Base-by-base conservation (phyloP, 2,888 invertebrate species). In the Hydroisotoma schaefferi region DNA sequence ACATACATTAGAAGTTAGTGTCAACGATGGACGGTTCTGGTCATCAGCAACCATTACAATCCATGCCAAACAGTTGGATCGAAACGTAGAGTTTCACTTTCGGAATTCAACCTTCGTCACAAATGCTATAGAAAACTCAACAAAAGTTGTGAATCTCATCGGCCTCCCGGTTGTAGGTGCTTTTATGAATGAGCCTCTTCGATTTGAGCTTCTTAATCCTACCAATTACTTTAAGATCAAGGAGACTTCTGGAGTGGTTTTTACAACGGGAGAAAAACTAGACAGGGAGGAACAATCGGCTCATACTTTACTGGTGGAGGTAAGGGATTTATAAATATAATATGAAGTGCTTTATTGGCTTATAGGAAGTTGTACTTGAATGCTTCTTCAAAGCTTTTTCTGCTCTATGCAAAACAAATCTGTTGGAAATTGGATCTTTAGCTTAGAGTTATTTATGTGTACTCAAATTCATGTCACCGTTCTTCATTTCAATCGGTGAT, bases 91-190 rank as follows among this genome's bases (percentile, higher is more conserved):
- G 0, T 82, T 95, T 56, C 82, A 85, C 26, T 95, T 95, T 80
- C 87, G 89, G 74, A 87, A 88, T 74, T 76, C 83, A 6, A 81
- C 86, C 37, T 92, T 92, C 77, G 85, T 86, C 75, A 92, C 88
- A 48, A 84, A 85, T 1, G 86, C 92, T 1, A 78, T 85, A 37
- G 95, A 95, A 77, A 94, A 95, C 77, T 85, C 87, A 3, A 90
- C 91, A 0, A 88, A 87, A 78, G 83, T 87, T 25, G 81, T 85
- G 22, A 88, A 87, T 0, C 84, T 95, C 4, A 85, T 87, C 56
- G 88, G 94, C 6, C 86, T 94, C 1, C 89, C 88, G 77, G 90
- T 94, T n/a, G 81, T 92, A 27, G 94, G 94, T 6, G 88, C 87
- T 67, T 84, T 85, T 56, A 80, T 94, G 62, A 89, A 92, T 77